These are phyloP conservation scores for Cyprinella venusta DNA, from an alignment of 2,797 vertebrate species.

Conservation along the genomic window DNA sequence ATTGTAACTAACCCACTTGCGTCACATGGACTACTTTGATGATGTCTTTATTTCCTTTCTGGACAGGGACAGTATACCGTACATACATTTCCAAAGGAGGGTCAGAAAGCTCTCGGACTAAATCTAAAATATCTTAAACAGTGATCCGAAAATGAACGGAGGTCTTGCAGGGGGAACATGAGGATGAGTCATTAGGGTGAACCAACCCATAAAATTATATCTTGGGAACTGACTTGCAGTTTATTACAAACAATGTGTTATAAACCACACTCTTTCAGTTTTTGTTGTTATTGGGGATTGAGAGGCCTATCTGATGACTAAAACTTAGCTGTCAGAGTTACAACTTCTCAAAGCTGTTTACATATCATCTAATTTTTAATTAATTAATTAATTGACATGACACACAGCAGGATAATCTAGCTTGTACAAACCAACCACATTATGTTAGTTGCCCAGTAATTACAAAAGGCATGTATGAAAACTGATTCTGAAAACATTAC, in stretches of 20 bases:
- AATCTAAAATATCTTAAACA: too few relatives aligned
- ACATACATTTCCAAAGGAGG: too few relatives aligned
- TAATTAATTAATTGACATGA: not conserved
- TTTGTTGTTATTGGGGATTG: not conserved
- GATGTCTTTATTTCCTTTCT: too few relatives aligned
- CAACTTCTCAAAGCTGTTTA: not conserved
- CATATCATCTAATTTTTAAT: not conserved
- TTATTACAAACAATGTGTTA: not conserved
- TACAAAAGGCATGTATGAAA: not conserved
- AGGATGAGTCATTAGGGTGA: too few relatives aligned
- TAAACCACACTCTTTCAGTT: not conserved
- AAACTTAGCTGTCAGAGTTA: not conserved
- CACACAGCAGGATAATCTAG: not conserved
- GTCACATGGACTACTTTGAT: too few relatives aligned
- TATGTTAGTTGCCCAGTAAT: not conserved
- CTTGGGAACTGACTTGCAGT: too few relatives aligned
- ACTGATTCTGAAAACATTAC: not conserved
- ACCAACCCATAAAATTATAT: too few relatives aligned
- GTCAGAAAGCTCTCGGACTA: too few relatives aligned
- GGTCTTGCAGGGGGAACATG: too few relatives aligned
- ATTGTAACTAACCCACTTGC: too few relatives aligned
- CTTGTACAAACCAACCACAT: not conserved
- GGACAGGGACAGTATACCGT: too few relatives aligned
- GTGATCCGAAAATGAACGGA: too few relatives aligned
- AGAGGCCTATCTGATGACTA: not conserved